Conservation (phyloP, 1,140 invertebrate species). For the Hermatobates lingyangjiaoensis region DNA sequence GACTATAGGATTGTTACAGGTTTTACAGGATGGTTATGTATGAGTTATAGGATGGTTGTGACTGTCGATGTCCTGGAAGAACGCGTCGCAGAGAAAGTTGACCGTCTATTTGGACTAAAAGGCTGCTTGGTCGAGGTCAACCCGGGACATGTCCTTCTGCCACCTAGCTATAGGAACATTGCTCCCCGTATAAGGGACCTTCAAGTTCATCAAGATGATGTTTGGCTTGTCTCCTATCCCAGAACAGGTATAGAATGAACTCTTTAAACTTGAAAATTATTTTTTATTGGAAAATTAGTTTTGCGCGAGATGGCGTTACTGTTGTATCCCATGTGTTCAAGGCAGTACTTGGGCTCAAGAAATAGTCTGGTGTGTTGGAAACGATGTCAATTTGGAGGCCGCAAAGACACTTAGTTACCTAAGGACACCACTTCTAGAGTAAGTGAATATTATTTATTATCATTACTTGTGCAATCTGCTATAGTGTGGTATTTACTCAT, state of each 20-base stretch:
- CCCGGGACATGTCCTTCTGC: slow-evolving; percentile 42
- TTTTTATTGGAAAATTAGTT: neutral
- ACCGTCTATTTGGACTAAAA: slow-evolving; percentile 42
- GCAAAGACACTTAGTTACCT: slow-evolving; percentile 44
- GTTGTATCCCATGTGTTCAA: slow-evolving; percentile 22
- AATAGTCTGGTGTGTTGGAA: slow-evolving; percentile 67
- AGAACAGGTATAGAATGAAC: slow-evolving; percentile 40
- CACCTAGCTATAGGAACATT: slow-evolving; percentile 41
- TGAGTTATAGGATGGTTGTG: no score
- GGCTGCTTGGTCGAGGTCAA: slow-evolving; percentile 47
- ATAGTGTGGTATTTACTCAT: no score
- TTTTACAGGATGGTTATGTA: no score
- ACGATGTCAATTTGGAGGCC: slow-evolving; percentile 54
- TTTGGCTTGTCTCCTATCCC: slow-evolving; percentile 65
- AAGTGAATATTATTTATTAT: no score
- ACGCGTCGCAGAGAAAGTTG: no score
- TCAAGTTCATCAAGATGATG: slow-evolving; percentile 43
- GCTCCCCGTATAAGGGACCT: slow-evolving; percentile 44
- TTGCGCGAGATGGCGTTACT: no score
- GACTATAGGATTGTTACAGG: no score
- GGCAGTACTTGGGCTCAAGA: slow-evolving; percentile 79
- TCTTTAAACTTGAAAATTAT: neutral
- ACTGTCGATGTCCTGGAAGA: no score
- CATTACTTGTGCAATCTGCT: no score
- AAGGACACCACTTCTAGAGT: slow-evolving; percentile 38